Evolutionary conservation across 1,140 invertebrate species (phyloP).

Genomic region (Tetragnatha versicolor): DNA sequence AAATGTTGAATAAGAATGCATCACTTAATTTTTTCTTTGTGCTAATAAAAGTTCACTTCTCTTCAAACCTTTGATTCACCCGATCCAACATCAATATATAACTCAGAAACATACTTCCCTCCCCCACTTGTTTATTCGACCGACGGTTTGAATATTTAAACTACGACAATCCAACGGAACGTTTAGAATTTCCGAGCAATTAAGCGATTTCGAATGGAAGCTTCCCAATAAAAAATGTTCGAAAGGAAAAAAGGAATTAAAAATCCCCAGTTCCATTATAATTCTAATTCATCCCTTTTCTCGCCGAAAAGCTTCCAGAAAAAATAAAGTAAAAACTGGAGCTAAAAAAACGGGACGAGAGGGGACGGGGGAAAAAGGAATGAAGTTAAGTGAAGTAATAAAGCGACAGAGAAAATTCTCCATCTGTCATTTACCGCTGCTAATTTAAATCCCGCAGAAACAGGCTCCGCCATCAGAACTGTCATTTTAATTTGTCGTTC

Average conservation of each 20-base stretch:
- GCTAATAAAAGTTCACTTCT: no score
- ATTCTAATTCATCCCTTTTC: constrained; percentile 11
- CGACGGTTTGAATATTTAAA: no score
- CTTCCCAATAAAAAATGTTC: constrained; percentile 6
- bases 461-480: constrained; percentile 32
- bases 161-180: no score
- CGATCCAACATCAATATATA: no score
- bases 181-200: constrained; percentile 15
- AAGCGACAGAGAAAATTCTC: constrained; percentile 46
- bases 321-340: neutral
- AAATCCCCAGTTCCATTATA: constrained; percentile 10
- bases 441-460: constrained; percentile 51
- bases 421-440: constrained; percentile 45
- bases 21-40: no score
- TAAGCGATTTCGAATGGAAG: constrained; percentile 2
- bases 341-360: neutral
- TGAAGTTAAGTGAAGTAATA: constrained; percentile 47
- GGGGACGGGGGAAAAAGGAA: neutral
- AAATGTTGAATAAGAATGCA: no score
- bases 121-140: no score
- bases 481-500: constrained; percentile 53
- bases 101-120: no score
- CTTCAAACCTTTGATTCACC: no score
- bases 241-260: neutral
- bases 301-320: neutral